phyloP scores from a whole-genome alignment of 2,113 vertebrate genomes.

The Paramormyrops kingsleyae region DNA sequence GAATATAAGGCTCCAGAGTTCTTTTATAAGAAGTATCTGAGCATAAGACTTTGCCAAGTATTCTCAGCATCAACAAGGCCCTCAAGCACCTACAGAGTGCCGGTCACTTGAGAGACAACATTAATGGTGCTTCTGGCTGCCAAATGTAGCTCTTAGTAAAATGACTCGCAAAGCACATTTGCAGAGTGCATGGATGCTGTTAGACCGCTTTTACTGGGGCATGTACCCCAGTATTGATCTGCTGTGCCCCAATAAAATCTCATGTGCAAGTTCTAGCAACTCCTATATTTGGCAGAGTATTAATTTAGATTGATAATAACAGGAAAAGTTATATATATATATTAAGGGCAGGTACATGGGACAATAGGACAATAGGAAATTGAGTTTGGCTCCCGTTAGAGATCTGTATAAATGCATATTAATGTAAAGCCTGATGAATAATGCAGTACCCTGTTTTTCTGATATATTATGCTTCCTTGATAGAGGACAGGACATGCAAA shows the following conservation, averaged over 20 bases:
- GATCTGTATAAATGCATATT: not conserved
- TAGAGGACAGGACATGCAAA: not conserved
- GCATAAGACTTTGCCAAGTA: not conserved
- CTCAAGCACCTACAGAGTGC: not conserved
- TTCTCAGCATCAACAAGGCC: not conserved
- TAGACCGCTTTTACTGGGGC: not conserved
- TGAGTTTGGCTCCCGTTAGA: not conserved
- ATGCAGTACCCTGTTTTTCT: not conserved
- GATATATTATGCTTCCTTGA: not conserved
- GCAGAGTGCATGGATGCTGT: not conserved
- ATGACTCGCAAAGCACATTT: not conserved
- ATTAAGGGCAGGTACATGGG: not conserved
- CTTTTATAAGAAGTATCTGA: not conserved
- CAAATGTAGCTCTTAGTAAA: not conserved
- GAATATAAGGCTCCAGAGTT: not conserved
- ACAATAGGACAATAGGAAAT: not conserved
- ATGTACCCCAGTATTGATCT: not conserved
- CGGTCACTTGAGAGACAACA: conserved; percentile 7
- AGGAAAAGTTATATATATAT: no score
- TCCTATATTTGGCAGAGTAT: not conserved
- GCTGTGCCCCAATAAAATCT: not conserved
- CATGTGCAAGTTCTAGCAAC: not conserved
- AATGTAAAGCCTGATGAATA: not conserved
- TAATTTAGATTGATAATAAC: not conserved
- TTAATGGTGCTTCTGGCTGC: not conserved